Base-by-base conservation (phyloP, 2,113 vertebrate genomes). In the Pelecanus crispus region DNA sequence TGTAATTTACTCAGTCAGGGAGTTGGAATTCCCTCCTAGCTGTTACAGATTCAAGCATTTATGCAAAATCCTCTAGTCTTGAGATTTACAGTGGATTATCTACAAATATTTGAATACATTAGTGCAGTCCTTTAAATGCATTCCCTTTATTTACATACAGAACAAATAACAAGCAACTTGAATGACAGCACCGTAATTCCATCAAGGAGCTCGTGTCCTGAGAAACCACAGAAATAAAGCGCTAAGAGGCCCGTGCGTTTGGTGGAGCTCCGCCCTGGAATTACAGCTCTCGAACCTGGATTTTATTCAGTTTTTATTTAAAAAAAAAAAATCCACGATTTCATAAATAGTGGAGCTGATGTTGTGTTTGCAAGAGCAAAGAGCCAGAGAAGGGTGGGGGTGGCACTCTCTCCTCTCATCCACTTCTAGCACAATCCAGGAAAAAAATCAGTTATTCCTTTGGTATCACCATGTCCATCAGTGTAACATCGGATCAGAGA, bases 31-130 rank as follows among this genome's bases (percentile, higher is more conserved):
- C 93, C 97, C 92, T 97, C 90, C 58, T 89, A 94, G 91, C 81
- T 95, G 83, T 96, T 97, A 86, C 74, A 66, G 87, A 96, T 83
- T 97, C 91, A 86, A 95, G 62, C 88, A 90, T 87, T 96, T 95
- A 92, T 92, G 96, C 95, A 97, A 92, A 97, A 89, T 94, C 86
- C 93, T 94, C 72, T 79, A 95, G 86, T 82, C 90, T 96, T 75
- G 80, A 96, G 91, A 92, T 95, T 97, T 91, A 83, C 71, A 81
- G 77, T 90, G 87, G 83, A 94, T 97, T 96, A 96, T 89, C 96
- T 97, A 94, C 96, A 97, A 96, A 97, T 97, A 97, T 93, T 96
- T 95, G 95, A 97, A 95, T 97, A 95, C 78, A 92, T 95, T 77
- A 97, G 91, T 70, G 73, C 63, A 71, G 90, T 17, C 96, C 63